Percentiles rank a stretch among this genome's conserved stretches.
Conservation (phyloP, 2,888 invertebrate genomes). For the Nymphalis urticae region DNA sequence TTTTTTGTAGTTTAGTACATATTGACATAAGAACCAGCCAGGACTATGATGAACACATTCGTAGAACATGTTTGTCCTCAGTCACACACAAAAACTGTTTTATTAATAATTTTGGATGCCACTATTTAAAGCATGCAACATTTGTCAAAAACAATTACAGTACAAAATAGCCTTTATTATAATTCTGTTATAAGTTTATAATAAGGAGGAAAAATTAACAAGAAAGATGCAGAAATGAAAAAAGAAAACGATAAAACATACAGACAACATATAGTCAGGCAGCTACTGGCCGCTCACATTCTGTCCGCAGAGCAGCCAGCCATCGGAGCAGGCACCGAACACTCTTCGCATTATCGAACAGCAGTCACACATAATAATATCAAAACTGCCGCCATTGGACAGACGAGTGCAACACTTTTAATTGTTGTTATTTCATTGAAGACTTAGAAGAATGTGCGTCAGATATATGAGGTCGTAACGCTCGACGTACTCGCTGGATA, state of each 20-base stretch:
- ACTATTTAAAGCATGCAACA: neutral
- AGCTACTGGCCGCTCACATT: conserved; percentile 75
- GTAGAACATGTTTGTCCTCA: too few species aligned
- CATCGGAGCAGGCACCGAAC: conserved; percentile 80
- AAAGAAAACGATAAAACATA: conserved; percentile 60
- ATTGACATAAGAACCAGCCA: too few species aligned
- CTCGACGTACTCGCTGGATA: too few species aligned
- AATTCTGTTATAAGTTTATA: neutral
- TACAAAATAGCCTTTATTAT: neutral
- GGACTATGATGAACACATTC: too few species aligned
- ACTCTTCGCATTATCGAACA: conserved; percentile 73
- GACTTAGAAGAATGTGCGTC: too few species aligned
- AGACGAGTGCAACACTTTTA: neutral
- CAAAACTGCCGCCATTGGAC: conserved; percentile 44
- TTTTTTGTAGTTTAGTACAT: too few species aligned
- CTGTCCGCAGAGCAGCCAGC: conserved; percentile 78
- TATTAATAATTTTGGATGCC: conserved; percentile 6
- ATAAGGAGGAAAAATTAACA: neutral
- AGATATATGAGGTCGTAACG: too few species aligned
- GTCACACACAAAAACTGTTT: too few species aligned
- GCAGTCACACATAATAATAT: neutral
- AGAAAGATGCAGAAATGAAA: conserved; percentile 8
- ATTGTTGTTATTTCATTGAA: too few species aligned
- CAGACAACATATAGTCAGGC: conserved; percentile 76
- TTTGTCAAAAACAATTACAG: too few species aligned